These are phyloP conservation scores for Ischnura elegans DNA, from an alignment of 2,888 invertebrate species.

Conservation along the genomic window DNA sequence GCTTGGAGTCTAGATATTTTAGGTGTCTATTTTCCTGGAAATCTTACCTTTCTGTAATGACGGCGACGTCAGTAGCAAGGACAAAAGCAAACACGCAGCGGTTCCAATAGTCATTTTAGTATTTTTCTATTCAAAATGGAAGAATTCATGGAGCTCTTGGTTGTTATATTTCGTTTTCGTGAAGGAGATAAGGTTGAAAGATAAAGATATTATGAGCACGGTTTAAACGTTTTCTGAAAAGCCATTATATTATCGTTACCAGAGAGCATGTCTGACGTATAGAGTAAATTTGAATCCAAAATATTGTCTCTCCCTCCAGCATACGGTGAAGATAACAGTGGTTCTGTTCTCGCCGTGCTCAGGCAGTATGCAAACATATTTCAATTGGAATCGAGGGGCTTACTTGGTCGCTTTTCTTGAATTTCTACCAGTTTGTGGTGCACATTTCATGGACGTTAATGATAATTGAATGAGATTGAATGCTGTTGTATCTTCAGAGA, in stretches of 20 bases:
- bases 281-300: background rate
- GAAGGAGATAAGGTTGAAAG: background rate
- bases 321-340: too few relatives aligned
- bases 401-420: too few relatives aligned
- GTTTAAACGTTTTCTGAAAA: background rate
- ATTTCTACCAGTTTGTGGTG: too few relatives aligned
- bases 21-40: background rate
- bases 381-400: too few relatives aligned
- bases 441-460: too few relatives aligned
- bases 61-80: background rate
- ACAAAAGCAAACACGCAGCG: background rate
- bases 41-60: background rate
- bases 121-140: background rate
- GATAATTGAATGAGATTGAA: too few relatives aligned
- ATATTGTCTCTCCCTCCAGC: too few relatives aligned
- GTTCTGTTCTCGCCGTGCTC: too few relatives aligned
- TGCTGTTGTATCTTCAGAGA: too few relatives aligned
- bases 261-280: background rate
- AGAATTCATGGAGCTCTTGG: background rate
- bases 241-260: background rate
- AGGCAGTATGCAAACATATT: too few relatives aligned
- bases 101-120: slow-evolving; percentile 1
- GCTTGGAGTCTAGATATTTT: too few relatives aligned
- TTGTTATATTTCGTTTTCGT: background rate
- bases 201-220: background rate